These are phyloP conservation scores for Calyptommatus sinebrachiatus DNA, from an alignment of 2,113 vertebrate genomes.

Conservation along the genomic window DNA sequence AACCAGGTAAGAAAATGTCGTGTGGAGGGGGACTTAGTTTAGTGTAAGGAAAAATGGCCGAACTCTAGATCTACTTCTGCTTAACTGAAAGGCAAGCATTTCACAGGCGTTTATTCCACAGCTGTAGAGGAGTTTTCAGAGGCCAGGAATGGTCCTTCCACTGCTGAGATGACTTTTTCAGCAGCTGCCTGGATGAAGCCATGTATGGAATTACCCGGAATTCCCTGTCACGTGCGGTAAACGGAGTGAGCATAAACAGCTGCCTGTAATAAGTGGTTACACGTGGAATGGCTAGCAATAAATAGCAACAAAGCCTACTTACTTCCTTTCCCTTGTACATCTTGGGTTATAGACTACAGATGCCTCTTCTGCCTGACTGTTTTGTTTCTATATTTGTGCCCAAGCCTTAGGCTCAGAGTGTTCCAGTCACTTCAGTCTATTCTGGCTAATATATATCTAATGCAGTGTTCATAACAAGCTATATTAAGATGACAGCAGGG, in stretches of 20 bases:
- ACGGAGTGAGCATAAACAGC: neutral
- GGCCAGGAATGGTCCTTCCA: no score
- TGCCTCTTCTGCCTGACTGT: constrained; percentile 62
- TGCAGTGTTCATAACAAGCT: constrained; percentile 61
- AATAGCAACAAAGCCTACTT: constrained; percentile 21
- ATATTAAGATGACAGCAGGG: constrained; percentile 45
- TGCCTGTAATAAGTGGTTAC: neutral
- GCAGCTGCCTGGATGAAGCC: no score
- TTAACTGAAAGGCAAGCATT: no score
- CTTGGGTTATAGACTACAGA: constrained; percentile 54
- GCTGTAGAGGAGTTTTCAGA: no score
- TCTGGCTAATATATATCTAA: constrained; percentile 59
- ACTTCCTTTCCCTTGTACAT: constrained; percentile 40
- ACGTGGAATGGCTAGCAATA: neutral
- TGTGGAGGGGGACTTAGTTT: no score
- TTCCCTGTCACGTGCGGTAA: neutral
- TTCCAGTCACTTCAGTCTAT: constrained; percentile 63
- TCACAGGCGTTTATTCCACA: no score
- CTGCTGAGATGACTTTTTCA: no score
- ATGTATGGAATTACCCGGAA: neutral
- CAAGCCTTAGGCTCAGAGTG: constrained; percentile 65
- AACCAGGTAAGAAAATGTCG: no score
- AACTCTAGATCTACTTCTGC: no score
- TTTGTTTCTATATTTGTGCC: constrained; percentile 68
- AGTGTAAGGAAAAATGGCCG: no score